Base-by-base conservation (phyloP, 2,797 vertebrate species). In the Botia kubotai region DNA sequence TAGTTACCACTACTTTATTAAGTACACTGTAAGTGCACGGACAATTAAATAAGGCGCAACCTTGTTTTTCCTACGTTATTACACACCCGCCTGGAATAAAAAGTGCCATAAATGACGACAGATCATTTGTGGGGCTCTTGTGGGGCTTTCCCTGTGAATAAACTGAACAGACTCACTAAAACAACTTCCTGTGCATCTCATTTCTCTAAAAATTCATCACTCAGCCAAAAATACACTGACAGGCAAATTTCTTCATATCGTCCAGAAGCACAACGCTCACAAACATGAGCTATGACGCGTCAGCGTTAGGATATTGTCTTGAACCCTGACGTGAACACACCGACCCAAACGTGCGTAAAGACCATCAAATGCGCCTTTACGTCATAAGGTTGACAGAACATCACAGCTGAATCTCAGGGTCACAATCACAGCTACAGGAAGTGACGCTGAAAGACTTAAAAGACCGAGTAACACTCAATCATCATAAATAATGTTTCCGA, bases 161-260 rank as follows among this genome's bases (percentile, higher is more conserved):
- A 26, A 5, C 46, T 39, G 14, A 66, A 53, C 26, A 1, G 48
- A 65, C 12, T 21, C 2, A 17, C n/a, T 43, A 43, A 67, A 43
- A 6, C 19, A 23, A 68, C 75, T 68, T 76, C 48, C 50, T 76
- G 4, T 23, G 29, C 29, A 67, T 67, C 62, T 76, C 74, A 76
- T 66, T 75, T 21, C 39, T 23, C 55, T 77, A 36, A 77, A 55
- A 6, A 5, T 53, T 66, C 52, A 62, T 26, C 60, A 2, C 10
- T n/a, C 6, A 6, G 48, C 48, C 19, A 57, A 68, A 68, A 77
- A 68, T 46, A 67, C 33, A 68, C 4, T 13, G 6, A 21, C 36
- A 23, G 5, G 72, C 65, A 68, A 68, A 77, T 57, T 10, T 57
- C 4, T 43, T 65, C 4, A 14, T 7, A 55, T 19, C 16, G 14